Evolutionary conservation across 2,888 invertebrate species (phyloP), one percentile per base, ranked within the genome.

Genomic region (Odontomyia ornata): DNA sequence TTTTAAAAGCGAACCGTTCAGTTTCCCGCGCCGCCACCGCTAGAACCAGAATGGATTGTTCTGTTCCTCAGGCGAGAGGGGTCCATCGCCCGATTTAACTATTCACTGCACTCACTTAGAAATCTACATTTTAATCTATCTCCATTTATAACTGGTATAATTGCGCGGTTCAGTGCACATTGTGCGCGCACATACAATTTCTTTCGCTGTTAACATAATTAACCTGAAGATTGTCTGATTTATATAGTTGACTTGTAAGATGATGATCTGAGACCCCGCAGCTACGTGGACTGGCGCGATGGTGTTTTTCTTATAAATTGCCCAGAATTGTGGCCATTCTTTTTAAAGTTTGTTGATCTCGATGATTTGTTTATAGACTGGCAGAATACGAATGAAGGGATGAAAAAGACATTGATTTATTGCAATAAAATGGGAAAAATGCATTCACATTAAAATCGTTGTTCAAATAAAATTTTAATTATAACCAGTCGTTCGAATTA

Each of bases 61-160:
- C 15, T 13, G 18, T 52, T 15, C 36, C 3, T 5, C 36, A 36
- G 36, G 36, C 9, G 36, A 36, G 60, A 21, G 60, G 76, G 47
- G 52, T 28, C 75, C 36, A 30, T 30, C 64, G n/a, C 65, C 30
- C 30, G 65, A 65, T 65, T 36, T 65, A 65, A 13, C 65, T 65
- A 65, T 65, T 65, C 65, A 15, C 36, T 62, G 57, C 64, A 73
- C 72, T 76, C 75, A 78, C 65, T 60, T 75, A 52, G 71, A 76
- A n/a, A 78, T 78, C 78, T 78, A 76, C 78, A 78, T 78, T 78
- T 78, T 78, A 78, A 78, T 76, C 72, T 76, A 73, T 73, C 36
- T 36, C 73, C 78, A 73, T 30, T 78, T 76, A 78, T 78, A 76
- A 67, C 78, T 75, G 72, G 56, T 57, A 76, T 78, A 47, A 76